Conservation (phyloP, 92 coral and sea anemone species). For the Parazoanthus darwini region DNA sequence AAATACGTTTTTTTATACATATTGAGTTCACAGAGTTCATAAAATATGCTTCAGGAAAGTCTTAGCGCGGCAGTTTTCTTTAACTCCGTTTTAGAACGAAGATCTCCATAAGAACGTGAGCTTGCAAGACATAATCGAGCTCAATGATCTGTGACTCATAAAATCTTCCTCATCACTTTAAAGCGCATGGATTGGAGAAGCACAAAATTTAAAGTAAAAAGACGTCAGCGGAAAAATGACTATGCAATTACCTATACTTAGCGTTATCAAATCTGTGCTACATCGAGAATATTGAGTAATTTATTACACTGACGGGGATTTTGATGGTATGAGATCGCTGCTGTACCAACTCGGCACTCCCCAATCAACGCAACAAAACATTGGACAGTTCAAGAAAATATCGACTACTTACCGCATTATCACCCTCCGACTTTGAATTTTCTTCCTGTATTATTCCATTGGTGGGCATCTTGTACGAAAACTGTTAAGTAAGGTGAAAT, state of each 20-base stretch:
- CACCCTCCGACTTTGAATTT: neutral
- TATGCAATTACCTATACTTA: neutral
- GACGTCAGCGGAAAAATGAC: neutral
- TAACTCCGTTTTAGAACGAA: neutral
- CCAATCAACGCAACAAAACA: neutral
- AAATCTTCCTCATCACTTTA: neutral
- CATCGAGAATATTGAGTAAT: neutral
- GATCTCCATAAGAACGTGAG: neutral
- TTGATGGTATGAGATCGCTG: conserved; percentile 10
- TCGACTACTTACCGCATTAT: conserved; percentile 4
- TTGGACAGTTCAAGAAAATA: neutral
- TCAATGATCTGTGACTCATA: conserved; percentile 13
- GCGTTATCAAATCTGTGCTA: neutral
- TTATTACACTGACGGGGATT: neutral
- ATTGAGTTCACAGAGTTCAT: neutral
- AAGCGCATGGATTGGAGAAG: neutral
- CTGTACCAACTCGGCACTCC: neutral
- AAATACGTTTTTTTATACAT: neutral
- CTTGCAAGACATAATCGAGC: neutral
- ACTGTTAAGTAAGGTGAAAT: neutral
- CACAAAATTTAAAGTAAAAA: neutral
- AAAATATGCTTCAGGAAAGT: neutral
- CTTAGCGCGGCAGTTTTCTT: neutral
- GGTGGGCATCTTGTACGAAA: conserved; percentile 18
- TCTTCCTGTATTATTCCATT: neutral